Conservation (phyloP, 1,140 invertebrate species). For the Aphis craccivora region DNA sequence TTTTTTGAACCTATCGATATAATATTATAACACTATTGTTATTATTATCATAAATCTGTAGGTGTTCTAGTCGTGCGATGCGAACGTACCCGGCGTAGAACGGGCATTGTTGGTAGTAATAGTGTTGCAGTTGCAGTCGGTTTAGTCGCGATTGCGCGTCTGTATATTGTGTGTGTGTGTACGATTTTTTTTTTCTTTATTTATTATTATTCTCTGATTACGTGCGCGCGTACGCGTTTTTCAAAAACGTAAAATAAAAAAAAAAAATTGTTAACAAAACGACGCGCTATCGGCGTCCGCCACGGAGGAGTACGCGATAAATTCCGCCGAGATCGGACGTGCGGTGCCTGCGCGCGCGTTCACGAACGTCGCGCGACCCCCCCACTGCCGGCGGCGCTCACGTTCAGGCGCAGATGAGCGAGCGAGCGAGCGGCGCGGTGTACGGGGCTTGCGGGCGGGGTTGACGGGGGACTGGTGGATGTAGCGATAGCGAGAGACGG, state of each 20-base stretch:
- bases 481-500: constrained; percentile 34
- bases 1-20: too few species aligned
- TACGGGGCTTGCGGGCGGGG: neutral
- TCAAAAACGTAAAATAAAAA: neutral
- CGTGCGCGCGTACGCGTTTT: constrained; percentile 2
- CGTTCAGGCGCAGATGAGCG: neutral
- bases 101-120: neutral
- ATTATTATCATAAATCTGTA: neutral
- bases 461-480: neutral
- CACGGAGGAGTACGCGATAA: constrained; percentile 47
- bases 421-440: neutral
- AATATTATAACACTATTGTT: neutral
- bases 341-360: neutral
- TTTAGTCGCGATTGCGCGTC: neutral
- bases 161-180: neutral
- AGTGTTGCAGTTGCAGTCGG: neutral
- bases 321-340: constrained; percentile 41
- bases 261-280: constrained; percentile 28
- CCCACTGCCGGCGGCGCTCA: neutral
- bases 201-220: constrained; percentile 1
- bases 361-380: neutral
- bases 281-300: constrained; percentile 49
- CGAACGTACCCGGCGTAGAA: neutral
- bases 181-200: neutral
- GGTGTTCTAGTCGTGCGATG: neutral